A percentile compares a stretch with the other conserved stretches of the same genome.
phyloP scores from a whole-genome alignment of 2,797 vertebrate genomes.

The Acanthornis magna region DNA sequence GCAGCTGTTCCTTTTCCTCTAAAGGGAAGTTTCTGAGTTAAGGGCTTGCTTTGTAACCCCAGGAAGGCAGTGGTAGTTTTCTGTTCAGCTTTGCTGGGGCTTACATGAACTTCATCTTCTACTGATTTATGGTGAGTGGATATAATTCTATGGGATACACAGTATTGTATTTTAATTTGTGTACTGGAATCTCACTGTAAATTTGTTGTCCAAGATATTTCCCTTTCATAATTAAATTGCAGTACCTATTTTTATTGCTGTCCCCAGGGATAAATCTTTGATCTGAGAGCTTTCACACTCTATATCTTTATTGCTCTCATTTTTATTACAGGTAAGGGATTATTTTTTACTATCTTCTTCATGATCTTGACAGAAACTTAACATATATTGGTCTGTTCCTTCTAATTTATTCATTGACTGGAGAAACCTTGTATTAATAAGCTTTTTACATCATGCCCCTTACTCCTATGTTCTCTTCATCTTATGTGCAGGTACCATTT shows the following conservation, averaged over 20 bases:
- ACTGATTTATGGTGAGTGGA: constrained; percentile 66
- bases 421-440: constrained; percentile 52
- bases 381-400: constrained; percentile 41
- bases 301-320: constrained; percentile 60
- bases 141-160: constrained; percentile 54
- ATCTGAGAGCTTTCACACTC: constrained; percentile 52
- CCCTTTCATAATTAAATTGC: constrained; percentile 76
- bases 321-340: constrained; percentile 66
- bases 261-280: constrained; percentile 72
- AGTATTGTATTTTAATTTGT: constrained; percentile 69
- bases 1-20: background rate
- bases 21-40: background rate
- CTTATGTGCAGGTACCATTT: background rate
- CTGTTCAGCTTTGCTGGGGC: background rate
- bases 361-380: constrained; percentile 58
- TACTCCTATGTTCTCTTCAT: background rate
- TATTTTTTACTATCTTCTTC: constrained; percentile 57
- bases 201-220: constrained; percentile 70
- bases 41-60: background rate
- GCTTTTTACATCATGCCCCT: constrained; percentile 2
- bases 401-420: constrained; percentile 52
- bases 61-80: background rate
- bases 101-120: background rate
- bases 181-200: constrained; percentile 45
- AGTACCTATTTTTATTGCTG: constrained; percentile 71